Conservation (phyloP, 2,888 invertebrate species). For the Macrophya annulata region DNA sequence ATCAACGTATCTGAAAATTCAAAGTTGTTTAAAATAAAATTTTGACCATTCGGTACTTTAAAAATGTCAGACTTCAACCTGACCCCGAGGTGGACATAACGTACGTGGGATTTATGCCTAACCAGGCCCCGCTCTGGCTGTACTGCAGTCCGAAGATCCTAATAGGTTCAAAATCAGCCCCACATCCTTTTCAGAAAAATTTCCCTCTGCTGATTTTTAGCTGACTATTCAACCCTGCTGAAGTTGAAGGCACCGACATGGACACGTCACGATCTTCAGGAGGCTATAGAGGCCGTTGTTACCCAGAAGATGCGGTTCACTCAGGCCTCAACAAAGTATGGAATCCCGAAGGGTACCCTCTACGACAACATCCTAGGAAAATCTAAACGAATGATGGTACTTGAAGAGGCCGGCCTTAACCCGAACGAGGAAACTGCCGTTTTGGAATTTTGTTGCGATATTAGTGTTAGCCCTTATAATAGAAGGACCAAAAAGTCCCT, state of each 20-base stretch:
- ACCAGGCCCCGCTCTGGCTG: background rate
- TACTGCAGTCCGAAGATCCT: background rate
- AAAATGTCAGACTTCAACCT: too few relatives aligned
- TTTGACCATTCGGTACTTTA: too few relatives aligned
- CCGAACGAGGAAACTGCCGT: constrained; percentile 84
- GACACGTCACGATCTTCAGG: constrained; percentile 88
- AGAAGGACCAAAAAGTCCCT: constrained; percentile 87
- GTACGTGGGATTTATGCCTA: background rate
- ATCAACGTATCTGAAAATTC: too few relatives aligned
- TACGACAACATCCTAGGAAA: constrained; percentile 91
- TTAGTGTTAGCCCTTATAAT: constrained; percentile 86
- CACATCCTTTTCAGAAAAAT: constrained; percentile 31
- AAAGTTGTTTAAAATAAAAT: too few relatives aligned
- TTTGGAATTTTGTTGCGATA: constrained; percentile 88
- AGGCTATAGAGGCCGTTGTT: constrained; percentile 89
- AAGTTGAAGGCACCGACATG: constrained; percentile 89
- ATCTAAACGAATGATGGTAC: constrained; percentile 88
- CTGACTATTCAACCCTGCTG: constrained; percentile 84
- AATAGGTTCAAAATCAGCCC: background rate
- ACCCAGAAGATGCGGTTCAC: constrained; percentile 90
- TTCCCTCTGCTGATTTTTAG: constrained; percentile 75
- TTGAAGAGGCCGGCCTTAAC: constrained; percentile 86
- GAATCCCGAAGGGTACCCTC: constrained; percentile 89
- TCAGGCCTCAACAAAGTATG: constrained; percentile 86
- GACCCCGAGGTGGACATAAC: background rate